Evolutionary conservation across 2,888 invertebrate species (phyloP), one percentile per base, ranked within the genome.

Genomic region (Pheosia tremula): DNA sequence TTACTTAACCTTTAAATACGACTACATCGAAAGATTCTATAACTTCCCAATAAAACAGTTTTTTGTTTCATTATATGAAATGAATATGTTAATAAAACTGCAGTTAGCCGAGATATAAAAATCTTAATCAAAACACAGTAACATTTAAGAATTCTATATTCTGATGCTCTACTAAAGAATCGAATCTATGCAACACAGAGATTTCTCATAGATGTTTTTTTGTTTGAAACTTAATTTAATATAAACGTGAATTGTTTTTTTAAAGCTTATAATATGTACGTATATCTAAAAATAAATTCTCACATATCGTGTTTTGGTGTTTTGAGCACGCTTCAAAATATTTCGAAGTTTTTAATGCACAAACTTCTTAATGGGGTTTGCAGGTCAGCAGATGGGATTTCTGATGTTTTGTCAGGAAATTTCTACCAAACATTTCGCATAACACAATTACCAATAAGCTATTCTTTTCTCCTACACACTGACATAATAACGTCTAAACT

Each of bases 381-480:
- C 47, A 5, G n/a, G 47, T 47, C 47, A 47, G 47, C 47, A n/a
- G 4, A n/a, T 47, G 11, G 9, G 43, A 43, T 9, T 11, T 10
- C 11, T 45, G n/a, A 4, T 47, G n/a, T 47, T 47, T 47, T 43
- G 24, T 43, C 43, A 43, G n/a, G 36, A 54, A 69, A 54, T 41
- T 60, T 56, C 53, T 54, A 60, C 53, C 50, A 57, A 64, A 57
- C 52, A 59, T 60, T 63, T 61, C 60, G 62, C 60, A 63, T 66
- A 41, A 64, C 62, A 53, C 41, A 58, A 62, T 61, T 57, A 59
- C 52, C 41, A 43, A 43, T 39, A 6, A 24, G 24, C 2, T 4
- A 8, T 43, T 43, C 43, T 43, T 4, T 43, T 43, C 10, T 43
- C 43, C 9, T 43, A 43, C 9, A 9, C 43, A 9, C 7, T 43